Percentiles rank a stretch among this genome's conserved stretches.
Evolutionary conservation across 2,797 vertebrate species (phyloP).

Genomic region (Myotis planiceps): DNA sequence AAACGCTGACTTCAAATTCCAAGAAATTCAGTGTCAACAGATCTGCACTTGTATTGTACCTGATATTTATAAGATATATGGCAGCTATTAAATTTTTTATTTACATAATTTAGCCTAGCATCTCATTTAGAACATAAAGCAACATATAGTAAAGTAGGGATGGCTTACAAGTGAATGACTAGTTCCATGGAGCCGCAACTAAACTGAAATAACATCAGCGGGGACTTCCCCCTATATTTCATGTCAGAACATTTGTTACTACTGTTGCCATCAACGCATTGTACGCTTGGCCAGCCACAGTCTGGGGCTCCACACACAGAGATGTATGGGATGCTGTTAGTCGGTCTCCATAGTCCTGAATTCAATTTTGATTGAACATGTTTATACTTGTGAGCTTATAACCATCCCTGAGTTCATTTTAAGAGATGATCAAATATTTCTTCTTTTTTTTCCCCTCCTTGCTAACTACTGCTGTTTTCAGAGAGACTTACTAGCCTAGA

Average conservation of each 20-base stretch:
- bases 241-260: slow-evolving; percentile 50
- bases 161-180: not conserved
- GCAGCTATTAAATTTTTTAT: not conserved
- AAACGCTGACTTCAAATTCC: not conserved
- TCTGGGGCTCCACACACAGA: not conserved
- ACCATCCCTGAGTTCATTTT: slow-evolving; percentile 43
- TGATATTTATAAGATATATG: not conserved
- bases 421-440: not conserved
- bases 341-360: not conserved
- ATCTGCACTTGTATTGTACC: not conserved
- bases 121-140: not conserved
- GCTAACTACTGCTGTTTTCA: slow-evolving; percentile 10
- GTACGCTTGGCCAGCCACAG: not conserved
- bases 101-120: not conserved
- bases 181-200: slow-evolving; percentile 49
- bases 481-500: slow-evolving; percentile 32
- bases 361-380: slow-evolving; percentile 32
- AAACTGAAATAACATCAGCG: slow-evolving; percentile 37
- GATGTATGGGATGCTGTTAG: not conserved
- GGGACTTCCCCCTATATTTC: slow-evolving; percentile 33
- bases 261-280: slow-evolving; percentile 50
- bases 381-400: slow-evolving; percentile 23
- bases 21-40: not conserved
- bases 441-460: not conserved
- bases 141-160: not conserved